Evolutionary conservation across 2,888 invertebrate genomes (phyloP).

Genomic region (Eulithis testata): DNA sequence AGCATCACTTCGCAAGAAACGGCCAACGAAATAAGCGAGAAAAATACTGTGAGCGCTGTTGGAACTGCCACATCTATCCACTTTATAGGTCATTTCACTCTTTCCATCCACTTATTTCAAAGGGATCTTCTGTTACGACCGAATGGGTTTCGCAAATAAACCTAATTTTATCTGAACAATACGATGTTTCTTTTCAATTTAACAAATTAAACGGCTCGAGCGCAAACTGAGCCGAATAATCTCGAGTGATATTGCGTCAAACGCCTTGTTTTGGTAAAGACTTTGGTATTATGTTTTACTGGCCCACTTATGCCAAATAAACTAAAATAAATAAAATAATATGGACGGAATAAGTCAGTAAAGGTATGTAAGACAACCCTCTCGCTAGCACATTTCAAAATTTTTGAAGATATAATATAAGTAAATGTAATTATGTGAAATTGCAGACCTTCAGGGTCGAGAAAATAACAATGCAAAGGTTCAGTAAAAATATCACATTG

Average conservation of each 20-base stretch:
- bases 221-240: conserved; percentile 51
- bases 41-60: conserved; percentile 61
- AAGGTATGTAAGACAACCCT: too few relatives aligned
- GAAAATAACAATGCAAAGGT: too few relatives aligned
- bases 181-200: conserved; percentile 82
- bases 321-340: background rate
- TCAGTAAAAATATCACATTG: too few relatives aligned
- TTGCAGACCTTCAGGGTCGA: too few relatives aligned
- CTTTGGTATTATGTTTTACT: background rate
- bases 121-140: conserved; percentile 76
- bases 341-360: background rate
- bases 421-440: too few relatives aligned
- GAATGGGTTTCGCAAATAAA: conserved; percentile 78
- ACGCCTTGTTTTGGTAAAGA: background rate
- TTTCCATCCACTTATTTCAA: conserved; percentile 79
- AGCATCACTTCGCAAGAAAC: conserved; percentile 38
- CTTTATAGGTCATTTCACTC: conserved; percentile 79
- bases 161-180: conserved; percentile 77
- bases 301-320: background rate
- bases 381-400: too few relatives aligned
- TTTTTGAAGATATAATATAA: too few relatives aligned
- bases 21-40: conserved; percentile 49
- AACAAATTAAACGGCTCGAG: conserved; percentile 72
- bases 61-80: conserved; percentile 72
- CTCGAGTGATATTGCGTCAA: conserved; percentile 39